Conservation (phyloP, 1,140 invertebrate genomes). For the Scaptomyza hsui region DNA sequence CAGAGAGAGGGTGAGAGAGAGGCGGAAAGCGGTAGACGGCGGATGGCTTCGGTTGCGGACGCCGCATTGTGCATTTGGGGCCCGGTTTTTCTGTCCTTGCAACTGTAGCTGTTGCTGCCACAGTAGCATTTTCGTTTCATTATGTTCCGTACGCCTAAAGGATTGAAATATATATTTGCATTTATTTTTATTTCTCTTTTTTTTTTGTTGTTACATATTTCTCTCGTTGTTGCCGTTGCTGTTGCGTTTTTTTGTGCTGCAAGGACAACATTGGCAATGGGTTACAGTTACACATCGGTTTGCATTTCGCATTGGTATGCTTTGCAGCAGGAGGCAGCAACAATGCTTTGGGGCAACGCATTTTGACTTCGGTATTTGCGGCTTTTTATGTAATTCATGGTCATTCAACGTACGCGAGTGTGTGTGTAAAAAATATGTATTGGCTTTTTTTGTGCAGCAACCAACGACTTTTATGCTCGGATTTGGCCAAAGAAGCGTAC, state of each 20-base stretch:
- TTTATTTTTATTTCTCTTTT: slow-evolving; percentile 38
- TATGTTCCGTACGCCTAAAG: slow-evolving; percentile 79
- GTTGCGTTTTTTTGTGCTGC: slow-evolving; percentile 29
- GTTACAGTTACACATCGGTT: slow-evolving; percentile 34
- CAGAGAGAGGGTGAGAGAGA: not conserved
- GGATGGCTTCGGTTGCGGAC: slow-evolving; percentile 53
- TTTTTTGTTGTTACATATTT: too few relatives aligned
- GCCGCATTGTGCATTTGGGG: slow-evolving; percentile 51
- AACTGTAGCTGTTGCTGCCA: slow-evolving; percentile 52
- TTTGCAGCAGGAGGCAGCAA: slow-evolving; percentile 42
- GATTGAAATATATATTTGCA: slow-evolving; percentile 81
- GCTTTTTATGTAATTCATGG: slow-evolving; percentile 83
- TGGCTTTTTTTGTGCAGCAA: slow-evolving; percentile 7
- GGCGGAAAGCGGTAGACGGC: slow-evolving; percentile 4
- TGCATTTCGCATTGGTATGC: slow-evolving; percentile 59
- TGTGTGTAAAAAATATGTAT: slow-evolving; percentile 33
- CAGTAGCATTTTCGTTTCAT: slow-evolving; percentile 81
- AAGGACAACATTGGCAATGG: slow-evolving; percentile 55
- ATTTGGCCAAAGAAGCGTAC: slow-evolving; percentile 69
- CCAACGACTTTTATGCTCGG: slow-evolving; percentile 44
- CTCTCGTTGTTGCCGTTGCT: slow-evolving; percentile 36
- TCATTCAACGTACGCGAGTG: slow-evolving; percentile 57
- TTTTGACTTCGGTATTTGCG: slow-evolving; percentile 82
- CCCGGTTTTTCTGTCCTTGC: slow-evolving; percentile 1
- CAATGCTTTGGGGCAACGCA: slow-evolving; percentile 67